A percentile compares a stretch with the other conserved stretches of the same genome.
These are phyloP conservation scores for Orchesella cincta DNA, from an alignment of 1,140 invertebrate species.

Conservation along the genomic window DNA sequence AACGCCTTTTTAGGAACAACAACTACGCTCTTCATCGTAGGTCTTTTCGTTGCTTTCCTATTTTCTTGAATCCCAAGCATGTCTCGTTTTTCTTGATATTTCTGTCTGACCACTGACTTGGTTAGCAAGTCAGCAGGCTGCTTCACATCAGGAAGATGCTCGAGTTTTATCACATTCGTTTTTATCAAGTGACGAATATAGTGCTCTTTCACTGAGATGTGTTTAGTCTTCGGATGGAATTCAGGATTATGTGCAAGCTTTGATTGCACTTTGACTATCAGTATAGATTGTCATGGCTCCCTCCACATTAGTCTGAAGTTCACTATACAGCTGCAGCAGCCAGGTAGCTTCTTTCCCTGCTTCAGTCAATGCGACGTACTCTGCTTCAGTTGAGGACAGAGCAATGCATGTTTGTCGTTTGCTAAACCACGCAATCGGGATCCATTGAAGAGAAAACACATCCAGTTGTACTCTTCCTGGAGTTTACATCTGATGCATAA, in stretches of 20 bases:
- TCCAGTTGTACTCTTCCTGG: slow-evolving; percentile 51
- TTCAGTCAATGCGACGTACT: slow-evolving; percentile 55
- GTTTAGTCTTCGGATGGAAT: slow-evolving; percentile 50
- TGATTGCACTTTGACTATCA: slow-evolving; percentile 52
- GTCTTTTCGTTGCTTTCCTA: neutral
- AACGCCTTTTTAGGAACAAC: neutral
- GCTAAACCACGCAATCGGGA: slow-evolving; percentile 52
- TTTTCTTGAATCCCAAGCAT: slow-evolving; percentile 7
- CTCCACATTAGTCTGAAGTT: slow-evolving; percentile 44
- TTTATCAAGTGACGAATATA: slow-evolving; percentile 51
- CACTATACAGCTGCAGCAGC: slow-evolving; percentile 51
- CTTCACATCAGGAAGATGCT: slow-evolving; percentile 14
- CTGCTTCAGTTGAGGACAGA: slow-evolving; percentile 54
- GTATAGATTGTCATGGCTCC: neutral
- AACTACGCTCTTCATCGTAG: neutral
- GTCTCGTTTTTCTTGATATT: neutral
- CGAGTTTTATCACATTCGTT: neutral
- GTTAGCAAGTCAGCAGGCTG: slow-evolving; percentile 50
- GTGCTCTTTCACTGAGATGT: slow-evolving; percentile 52
- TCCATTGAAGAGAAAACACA: slow-evolving; percentile 53
- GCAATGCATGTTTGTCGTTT: slow-evolving; percentile 53
- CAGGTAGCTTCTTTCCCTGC: slow-evolving; percentile 54
- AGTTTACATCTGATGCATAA: slow-evolving; percentile 45
- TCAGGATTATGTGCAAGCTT: slow-evolving; percentile 50
- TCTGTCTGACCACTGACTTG: slow-evolving; percentile 32